These are phyloP conservation scores for Trissolcus brochymenae DNA, from an alignment of 2,888 invertebrate genomes.

Conservation along the genomic window DNA sequence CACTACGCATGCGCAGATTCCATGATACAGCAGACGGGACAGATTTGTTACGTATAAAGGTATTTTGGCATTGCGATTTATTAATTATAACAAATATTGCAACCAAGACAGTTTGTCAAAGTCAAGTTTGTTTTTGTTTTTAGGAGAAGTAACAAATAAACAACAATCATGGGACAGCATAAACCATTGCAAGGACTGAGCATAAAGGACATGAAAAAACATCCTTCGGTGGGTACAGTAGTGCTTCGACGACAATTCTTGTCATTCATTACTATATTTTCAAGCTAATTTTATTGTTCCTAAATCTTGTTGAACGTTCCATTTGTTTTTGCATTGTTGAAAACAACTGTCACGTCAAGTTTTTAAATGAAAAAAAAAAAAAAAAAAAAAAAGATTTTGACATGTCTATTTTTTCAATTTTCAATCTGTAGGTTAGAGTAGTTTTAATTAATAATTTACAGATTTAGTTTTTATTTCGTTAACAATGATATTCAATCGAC, in stretches of 20 bases:
- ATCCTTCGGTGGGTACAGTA: slow-evolving; percentile 84
- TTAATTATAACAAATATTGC: too few relatives aligned
- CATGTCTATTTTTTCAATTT: too few relatives aligned
- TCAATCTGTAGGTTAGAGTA: too few relatives aligned
- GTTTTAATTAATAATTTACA: background rate
- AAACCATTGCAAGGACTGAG: slow-evolving; percentile 84
- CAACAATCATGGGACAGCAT: background rate
- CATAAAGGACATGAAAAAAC: slow-evolving; percentile 83
- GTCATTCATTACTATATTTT: background rate
- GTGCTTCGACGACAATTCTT: background rate
- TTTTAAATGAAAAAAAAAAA: too few relatives aligned
- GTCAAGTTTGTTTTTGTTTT: slow-evolving; percentile 43
- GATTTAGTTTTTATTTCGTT: background rate
- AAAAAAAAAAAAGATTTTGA: too few relatives aligned
- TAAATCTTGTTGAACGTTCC: background rate
- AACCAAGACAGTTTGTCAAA: too few relatives aligned
- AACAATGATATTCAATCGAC: background rate
- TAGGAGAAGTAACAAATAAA: background rate
- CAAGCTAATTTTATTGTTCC: background rate
- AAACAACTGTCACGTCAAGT: too few relatives aligned
- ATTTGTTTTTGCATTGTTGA: background rate
- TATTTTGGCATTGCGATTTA: too few relatives aligned
- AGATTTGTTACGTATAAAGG: too few relatives aligned
- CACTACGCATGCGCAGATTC: too few relatives aligned
- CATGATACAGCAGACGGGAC: background rate